Base-by-base conservation (phyloP, 2,113 vertebrate species). In the Megalops atlanticus region DNA sequence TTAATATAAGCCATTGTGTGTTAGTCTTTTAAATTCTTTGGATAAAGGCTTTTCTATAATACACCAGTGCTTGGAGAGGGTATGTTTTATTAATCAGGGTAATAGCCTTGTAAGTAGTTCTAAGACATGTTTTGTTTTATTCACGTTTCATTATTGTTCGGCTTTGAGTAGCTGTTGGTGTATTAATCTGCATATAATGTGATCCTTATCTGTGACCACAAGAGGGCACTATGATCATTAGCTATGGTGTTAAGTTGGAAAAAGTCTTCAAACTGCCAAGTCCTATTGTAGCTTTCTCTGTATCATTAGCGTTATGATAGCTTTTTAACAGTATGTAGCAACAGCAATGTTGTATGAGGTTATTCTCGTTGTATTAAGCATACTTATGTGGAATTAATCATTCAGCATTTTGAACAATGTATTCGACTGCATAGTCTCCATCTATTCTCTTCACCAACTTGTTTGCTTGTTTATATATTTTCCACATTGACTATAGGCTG, bases 91-190 rank as follows among this genome's bases (percentile, higher is more conserved):
- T 45, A 39, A 45, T 41, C 21, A 43, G 16, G 64, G 27, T 40
- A 74, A 80, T 31, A 52, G 71, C 54, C n/a, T 43, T 27, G 16
- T 11, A 74, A 74, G 39, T 41, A 41, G 18, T 43, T 79, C 54
- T 21, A 12, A 43, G 27, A 27, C 41, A 15, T 21, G 27, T 72
- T 72, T 72, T 38, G 15, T 38, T 72, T 72, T 72, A 72, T 12
- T 40, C 71, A 47, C 36, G 3, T 70, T 70, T 45, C 43, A 45
- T 70, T 47, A 41, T 24, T 33, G 8, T 24, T 64, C 5, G 18
- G 12, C 39, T 43, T 79, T 79, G 33, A 33, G 47, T 31, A 15
- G 21, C 21, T 36, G 1, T 16, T 49, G 4, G 41, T 68, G 24
- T 38, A n/a, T 31, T 31, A 31, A 6, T 64, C 35, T 45, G 36